Evolutionary conservation across 2,797 vertebrate species (phyloP).

Genomic region (Notolepis coatsorum): DNA sequence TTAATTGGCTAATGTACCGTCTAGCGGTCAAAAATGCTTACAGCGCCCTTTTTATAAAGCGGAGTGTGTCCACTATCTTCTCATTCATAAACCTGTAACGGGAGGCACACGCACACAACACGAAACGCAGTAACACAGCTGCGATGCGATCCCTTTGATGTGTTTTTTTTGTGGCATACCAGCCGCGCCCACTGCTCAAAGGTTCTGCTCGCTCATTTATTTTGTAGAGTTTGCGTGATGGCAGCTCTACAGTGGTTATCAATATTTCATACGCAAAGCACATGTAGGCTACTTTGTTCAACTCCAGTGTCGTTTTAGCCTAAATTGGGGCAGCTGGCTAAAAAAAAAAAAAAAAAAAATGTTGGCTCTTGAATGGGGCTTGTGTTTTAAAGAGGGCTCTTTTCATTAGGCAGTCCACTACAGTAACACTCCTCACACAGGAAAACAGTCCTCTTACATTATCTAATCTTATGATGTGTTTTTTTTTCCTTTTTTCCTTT

Average conservation of each 20-base stretch:
- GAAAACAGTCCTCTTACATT: constrained; percentile 37
- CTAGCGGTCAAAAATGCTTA: constrained; percentile 17
- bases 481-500: constrained; percentile 1
- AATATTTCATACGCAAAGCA: constrained; percentile 59
- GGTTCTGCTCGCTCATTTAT: constrained; percentile 31
- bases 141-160: not conserved
- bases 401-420: constrained; percentile 7
- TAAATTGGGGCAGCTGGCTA: constrained; percentile 20
- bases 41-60: not conserved
- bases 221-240: constrained; percentile 55
- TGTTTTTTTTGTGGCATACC: constrained; percentile 14
- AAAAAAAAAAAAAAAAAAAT: constrained; percentile 36
- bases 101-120: not conserved
- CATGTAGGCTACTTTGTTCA: constrained; percentile 27
- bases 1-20: constrained; percentile 33
- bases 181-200: not conserved
- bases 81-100: not conserved
- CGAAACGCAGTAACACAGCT: not conserved
- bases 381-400: not conserved
- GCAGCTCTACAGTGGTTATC: constrained; percentile 37
- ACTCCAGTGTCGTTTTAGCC: not conserved
- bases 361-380: constrained; percentile 10
- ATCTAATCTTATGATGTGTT: constrained; percentile 51
- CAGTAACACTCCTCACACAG: constrained; percentile 14
- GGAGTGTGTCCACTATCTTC: not conserved